Evolutionary conservation across 1,140 invertebrate genomes (phyloP).

Genomic region (Camponotus pennsylvanicus): DNA sequence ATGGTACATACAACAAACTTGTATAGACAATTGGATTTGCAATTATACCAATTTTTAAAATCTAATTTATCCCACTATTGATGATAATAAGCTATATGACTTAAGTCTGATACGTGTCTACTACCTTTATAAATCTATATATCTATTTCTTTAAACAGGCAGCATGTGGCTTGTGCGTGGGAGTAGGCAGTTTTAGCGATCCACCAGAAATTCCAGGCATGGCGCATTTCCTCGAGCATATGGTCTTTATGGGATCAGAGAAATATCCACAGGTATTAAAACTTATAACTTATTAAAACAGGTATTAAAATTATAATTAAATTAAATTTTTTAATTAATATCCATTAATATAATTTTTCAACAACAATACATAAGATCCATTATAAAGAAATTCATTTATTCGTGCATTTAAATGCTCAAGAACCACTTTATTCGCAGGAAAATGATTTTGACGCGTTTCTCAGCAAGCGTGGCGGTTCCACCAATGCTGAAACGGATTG

Average conservation of each 20-base stretch:
- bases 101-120: no score
- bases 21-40: neutral
- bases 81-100: no score
- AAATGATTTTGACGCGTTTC: conserved; percentile 94
- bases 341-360: no score
- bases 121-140: neutral
- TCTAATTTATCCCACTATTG: neutral
- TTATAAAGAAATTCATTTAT: neutral
- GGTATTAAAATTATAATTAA: no score
- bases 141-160: conserved; percentile 85
- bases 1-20: conserved; percentile 74
- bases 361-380: no score
- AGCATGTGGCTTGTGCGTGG: conserved; percentile 90
- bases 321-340: no score
- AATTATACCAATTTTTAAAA: neutral
- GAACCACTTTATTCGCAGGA: conserved; percentile 84
- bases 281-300: no score
- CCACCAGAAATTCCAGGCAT: conserved; percentile 93
- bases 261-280: conserved; percentile 90
- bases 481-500: conserved; percentile 94
- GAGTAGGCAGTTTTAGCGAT: conserved; percentile 91
- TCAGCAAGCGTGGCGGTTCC: conserved; percentile 93
- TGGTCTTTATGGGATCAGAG: conserved; percentile 97
- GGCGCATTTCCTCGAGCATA: conserved; percentile 98
- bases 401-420: neutral